A percentile compares a stretch with the other conserved stretches of the same genome.
These are phyloP conservation scores for Drosophila nannoptera DNA, from an alignment of 1,140 invertebrate species.

Conservation along the genomic window DNA sequence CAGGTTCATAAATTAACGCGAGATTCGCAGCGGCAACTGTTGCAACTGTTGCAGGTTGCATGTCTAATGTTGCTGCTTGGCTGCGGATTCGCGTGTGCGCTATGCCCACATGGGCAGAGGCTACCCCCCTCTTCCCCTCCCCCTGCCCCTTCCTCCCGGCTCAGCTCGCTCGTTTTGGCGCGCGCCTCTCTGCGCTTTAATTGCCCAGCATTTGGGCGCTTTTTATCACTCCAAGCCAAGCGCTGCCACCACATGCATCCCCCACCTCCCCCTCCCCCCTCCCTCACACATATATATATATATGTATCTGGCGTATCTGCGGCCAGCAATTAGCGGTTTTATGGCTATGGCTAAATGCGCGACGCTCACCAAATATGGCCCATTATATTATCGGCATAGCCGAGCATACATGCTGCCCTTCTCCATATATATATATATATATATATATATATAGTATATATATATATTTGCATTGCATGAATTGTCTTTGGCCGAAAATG, in stretches of 20 bases:
- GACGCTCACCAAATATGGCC: slow-evolving; percentile 15
- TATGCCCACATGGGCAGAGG: slow-evolving; percentile 55
- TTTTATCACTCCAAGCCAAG: slow-evolving; percentile 39
- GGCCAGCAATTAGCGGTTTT: slow-evolving; percentile 40
- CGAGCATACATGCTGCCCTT: neutral
- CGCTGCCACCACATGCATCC: too few relatives aligned
- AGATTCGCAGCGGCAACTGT: slow-evolving; percentile 51
- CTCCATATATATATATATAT: neutral
- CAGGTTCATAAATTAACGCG: slow-evolving; percentile 76
- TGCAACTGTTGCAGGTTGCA: slow-evolving; percentile 54
- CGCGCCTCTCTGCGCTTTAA: slow-evolving; percentile 35
- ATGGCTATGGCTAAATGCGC: slow-evolving; percentile 35
- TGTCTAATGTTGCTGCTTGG: slow-evolving; percentile 76
- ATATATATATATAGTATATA: slow-evolving; percentile 3
- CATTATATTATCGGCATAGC: neutral
- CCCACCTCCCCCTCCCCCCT: neutral
- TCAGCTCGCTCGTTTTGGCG: slow-evolving; percentile 20
- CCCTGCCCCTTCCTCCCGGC: too few relatives aligned
- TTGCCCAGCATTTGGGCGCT: slow-evolving; percentile 34
- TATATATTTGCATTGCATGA: too few relatives aligned
- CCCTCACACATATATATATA: neutral
- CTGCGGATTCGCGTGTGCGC: slow-evolving; percentile 74
- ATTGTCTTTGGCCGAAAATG: too few relatives aligned
- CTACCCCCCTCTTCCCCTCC: neutral
- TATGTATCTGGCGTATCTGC: slow-evolving; percentile 7